These are phyloP conservation scores for Xylocampa areola DNA, from an alignment of 2,888 invertebrate genomes.

Conservation along the genomic window DNA sequence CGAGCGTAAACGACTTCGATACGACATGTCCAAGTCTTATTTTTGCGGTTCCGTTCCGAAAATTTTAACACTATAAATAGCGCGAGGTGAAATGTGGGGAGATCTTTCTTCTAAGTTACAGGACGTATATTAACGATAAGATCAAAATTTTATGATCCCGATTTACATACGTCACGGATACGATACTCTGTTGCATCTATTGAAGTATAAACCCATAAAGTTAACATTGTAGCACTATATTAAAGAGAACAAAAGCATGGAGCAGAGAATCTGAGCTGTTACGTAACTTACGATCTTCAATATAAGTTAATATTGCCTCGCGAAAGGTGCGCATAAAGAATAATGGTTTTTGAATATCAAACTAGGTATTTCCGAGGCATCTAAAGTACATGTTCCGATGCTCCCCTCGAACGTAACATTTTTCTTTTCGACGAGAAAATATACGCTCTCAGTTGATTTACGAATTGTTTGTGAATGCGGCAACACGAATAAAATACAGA, in stretches of 20 bases:
- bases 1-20: constrained; percentile 47
- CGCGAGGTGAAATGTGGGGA: constrained; percentile 16
- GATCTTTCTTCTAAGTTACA: constrained; percentile 18
- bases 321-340: constrained; percentile 61
- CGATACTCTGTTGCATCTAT: constrained; percentile 28
- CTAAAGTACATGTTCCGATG: constrained; percentile 60
- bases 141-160: constrained; percentile 18
- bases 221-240: constrained; percentile 38
- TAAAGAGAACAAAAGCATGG: constrained; percentile 32
- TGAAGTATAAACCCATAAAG: constrained; percentile 38
- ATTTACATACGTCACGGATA: constrained; percentile 32
- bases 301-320: constrained; percentile 62
- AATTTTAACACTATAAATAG: constrained; percentile 43
- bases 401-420: constrained; percentile 66
- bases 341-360: constrained; percentile 68
- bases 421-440: constrained; percentile 65
- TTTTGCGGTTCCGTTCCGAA: constrained; percentile 37
- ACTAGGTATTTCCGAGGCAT: constrained; percentile 55
- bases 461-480: constrained; percentile 60
- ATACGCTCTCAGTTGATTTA: constrained; percentile 55
- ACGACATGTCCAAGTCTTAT: constrained; percentile 43
- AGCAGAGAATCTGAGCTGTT: constrained; percentile 32
- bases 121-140: constrained; percentile 26
- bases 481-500: constrained; percentile 41
- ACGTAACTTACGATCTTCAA: constrained; percentile 56